Evolutionary conservation across 2,888 invertebrate species (phyloP), one percentile per base, ranked within the genome.

Genomic region (Stegophylla sp.): DNA sequence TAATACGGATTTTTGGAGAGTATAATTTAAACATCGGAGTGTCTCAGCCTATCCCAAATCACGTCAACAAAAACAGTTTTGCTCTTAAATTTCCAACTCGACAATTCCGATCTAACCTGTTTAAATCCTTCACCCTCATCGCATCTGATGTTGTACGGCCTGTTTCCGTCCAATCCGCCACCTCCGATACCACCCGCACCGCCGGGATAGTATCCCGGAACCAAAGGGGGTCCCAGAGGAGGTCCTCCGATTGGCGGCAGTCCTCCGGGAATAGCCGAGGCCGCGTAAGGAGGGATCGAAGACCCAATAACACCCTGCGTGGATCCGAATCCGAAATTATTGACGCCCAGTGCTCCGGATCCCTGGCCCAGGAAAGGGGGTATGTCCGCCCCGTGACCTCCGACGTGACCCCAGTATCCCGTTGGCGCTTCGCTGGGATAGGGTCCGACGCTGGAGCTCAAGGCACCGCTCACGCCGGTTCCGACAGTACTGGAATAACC

Each of bases 91-190:
- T 5, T 7, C 34, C 34, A 34, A 34, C 7, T 10, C 34, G 34
- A 28, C n/a, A 3, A 7, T 43, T 64, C 12, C n/a, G 15, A 41
- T 56, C 1, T 63, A 3, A 85, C 85, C 84, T 94, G 94, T 86
- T 93, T 92, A 86, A 94, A 95, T 85, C 91, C 92, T 85, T 94
- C 94, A 63, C 89, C 90, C 81, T 94, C 94, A 84, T 94, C 94
- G 85, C 95, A 95, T 83, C 93, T 89, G 0, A 91, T 90, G 79
- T 86, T 85, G 83, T 84, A 84, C 12, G 85, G 85, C 75, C 84
- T 84, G 56, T 83, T 84, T 13, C 82, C 83, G 13, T 83, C 77
- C 10, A 69, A 5, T 23, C 71, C 83, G 20, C 34, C 81, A 51
- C 83, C 63, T 3, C 53, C 71, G 13, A 23, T 28, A 23, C 69